phyloP scores from a whole-genome alignment of 2,888 invertebrate genomes.

The Clostera curtula region DNA sequence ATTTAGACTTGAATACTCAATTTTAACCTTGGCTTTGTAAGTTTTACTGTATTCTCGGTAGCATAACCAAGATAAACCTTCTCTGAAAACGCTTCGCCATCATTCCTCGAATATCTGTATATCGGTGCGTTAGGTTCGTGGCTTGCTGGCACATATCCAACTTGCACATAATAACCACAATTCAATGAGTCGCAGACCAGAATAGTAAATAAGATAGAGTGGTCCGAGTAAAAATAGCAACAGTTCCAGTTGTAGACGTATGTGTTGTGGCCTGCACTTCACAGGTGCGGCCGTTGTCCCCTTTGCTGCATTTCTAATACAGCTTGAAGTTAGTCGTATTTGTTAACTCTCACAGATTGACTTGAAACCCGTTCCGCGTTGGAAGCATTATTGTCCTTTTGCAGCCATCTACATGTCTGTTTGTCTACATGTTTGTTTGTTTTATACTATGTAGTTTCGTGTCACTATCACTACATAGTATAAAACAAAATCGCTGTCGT shows the following conservation, averaged over 20 bases:
- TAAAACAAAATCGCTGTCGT: too few relatives aligned
- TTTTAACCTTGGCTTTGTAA: conserved; percentile 45
- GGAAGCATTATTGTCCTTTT: too few relatives aligned
- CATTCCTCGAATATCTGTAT: conserved; percentile 67
- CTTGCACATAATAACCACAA: conserved; percentile 75
- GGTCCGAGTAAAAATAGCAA: conserved; percentile 69
- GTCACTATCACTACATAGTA: too few relatives aligned
- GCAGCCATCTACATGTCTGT: too few relatives aligned
- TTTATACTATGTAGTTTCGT: too few relatives aligned
- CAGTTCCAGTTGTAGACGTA: conserved; percentile 62
- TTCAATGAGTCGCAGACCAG: conserved; percentile 74
- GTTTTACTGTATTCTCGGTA: conserved; percentile 30
- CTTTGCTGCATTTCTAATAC: conserved; percentile 27
- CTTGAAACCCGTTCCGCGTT: too few relatives aligned
- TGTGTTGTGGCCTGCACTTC: conserved; percentile 65
- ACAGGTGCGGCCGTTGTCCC: conserved; percentile 67
- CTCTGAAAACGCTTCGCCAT: conserved; percentile 48
- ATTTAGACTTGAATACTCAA: conserved; percentile 14
- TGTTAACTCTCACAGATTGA: too few relatives aligned
- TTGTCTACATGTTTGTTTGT: too few relatives aligned
- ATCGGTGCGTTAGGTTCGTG: conserved; percentile 60
- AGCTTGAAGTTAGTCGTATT: conserved; percentile 9
- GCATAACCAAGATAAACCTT: conserved; percentile 34
- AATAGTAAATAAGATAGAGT: conserved; percentile 75
- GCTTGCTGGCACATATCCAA: conserved; percentile 67